Evolutionary conservation across 1,140 invertebrate genomes (phyloP), one percentile per base, ranked within the genome.

Genomic region (Drosophila varians): DNA sequence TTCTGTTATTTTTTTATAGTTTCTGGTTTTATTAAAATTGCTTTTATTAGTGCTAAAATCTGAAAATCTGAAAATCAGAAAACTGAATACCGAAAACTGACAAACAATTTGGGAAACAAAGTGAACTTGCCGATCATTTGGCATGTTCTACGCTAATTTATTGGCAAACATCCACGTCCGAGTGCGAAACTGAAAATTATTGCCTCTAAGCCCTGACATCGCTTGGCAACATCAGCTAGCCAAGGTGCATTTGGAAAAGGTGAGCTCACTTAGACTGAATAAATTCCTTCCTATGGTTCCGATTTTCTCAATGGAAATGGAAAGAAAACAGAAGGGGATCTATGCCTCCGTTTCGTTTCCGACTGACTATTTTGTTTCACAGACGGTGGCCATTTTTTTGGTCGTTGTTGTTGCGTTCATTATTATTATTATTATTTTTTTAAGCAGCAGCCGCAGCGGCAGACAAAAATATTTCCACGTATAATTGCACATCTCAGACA

Each of bases 401-500:
- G 18, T 12, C n/a, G 52, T 51, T 14, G 11, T 36, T n/a, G 28
- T 14, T 38, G 6, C 16, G 1, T 31, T 31, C 3, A 0, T 11
- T 31, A 11, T 31, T 38, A 38, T 38, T 38, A 16, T 38, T 38
- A 14, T 38, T 38, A 16, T 38, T 38, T 14, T 38, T 38, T 38
- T 7, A 14, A 14, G 36, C 36, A 38, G 36, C 36, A 38, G 23
- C 52, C 16, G 9, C 38, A 36, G 46, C 26, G 26, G 19, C 45
- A 57, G 48, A 45, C 45, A 46, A 45, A 31, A 53, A 25, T 23
- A 25, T 58, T 78, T 83, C 70, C 71, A 83, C 74, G 74, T 82
- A 83, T 47, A 71, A 66, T 66, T 61, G 72, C 60, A 46, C 53
- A 47, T 51, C 47, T 76, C 73, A 86, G 82, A 86, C 80, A 87